phyloP scores from a whole-genome alignment of 2,797 vertebrate species.

The Remorina albescens region DNA sequence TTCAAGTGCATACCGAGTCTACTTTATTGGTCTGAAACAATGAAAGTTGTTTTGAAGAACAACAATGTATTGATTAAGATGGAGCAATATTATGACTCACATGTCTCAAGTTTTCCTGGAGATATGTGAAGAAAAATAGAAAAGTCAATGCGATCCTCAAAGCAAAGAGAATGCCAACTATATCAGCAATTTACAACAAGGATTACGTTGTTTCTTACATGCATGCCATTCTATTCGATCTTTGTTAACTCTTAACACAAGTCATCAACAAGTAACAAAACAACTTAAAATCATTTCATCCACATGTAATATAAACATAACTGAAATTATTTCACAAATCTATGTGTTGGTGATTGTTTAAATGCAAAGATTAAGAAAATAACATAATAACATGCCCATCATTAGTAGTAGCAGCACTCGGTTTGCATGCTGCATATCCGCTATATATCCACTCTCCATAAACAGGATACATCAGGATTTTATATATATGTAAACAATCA shows the following conservation, averaged over 20 bases:
- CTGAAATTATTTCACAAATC: too few relatives aligned
- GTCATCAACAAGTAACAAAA: too few relatives aligned
- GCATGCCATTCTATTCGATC: background rate
- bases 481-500: too few relatives aligned
- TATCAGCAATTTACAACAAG: slow-evolving; percentile 1
- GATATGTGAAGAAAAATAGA: slow-evolving; percentile 13
- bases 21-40: slow-evolving; percentile 47
- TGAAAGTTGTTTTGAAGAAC: slow-evolving; percentile 35
- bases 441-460: too few relatives aligned
- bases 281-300: too few relatives aligned
- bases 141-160: slow-evolving; percentile 17
- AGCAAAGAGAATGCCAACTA: slow-evolving; percentile 6
- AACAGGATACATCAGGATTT: too few relatives aligned
- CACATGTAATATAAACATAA: too few relatives aligned
- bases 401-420: too few relatives aligned
- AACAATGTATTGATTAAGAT: slow-evolving; percentile 59
- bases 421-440: too few relatives aligned
- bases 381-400: too few relatives aligned
- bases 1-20: slow-evolving; percentile 60
- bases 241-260: background rate
- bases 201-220: background rate
- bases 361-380: too few relatives aligned
- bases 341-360: too few relatives aligned
- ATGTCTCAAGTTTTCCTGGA: slow-evolving; percentile 31
- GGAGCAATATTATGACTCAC: slow-evolving; percentile 39